Evolutionary conservation across 2,797 vertebrate genomes (phyloP), one percentile per base, ranked within the genome.

Genomic region (Tauraco hartlaubi): DNA sequence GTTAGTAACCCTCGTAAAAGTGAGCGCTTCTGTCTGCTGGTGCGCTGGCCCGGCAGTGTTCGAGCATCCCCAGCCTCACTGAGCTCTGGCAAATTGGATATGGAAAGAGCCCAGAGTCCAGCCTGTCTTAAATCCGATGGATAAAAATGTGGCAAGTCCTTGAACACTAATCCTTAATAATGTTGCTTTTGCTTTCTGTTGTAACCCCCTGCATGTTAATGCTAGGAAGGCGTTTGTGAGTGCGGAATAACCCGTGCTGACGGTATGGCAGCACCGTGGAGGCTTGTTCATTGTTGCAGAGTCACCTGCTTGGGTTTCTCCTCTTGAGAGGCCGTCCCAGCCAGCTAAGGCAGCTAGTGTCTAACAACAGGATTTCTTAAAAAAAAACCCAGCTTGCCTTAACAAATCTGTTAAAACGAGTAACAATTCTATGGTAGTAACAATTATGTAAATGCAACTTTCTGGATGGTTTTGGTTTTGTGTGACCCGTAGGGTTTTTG

Each of bases 221-320:
- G 52, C 31, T 66, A 59, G 67, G 74, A 31, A 18, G 43, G 66
- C 14, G 7, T 66, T 41, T 43, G 39, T 62, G 51, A 19, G 63
- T 61, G 74, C 0, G 1, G 75, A 41, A 39, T n/a, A 54, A 9
- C 29, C 29, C 3, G 1, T 72, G 72, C 84, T 46, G 46, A 28
- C 1, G 13, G 16, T 37, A 35, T 23, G 56, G 56, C 59, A 29
- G 67, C 1, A 0, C 22, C 3, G 1, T 5, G 39, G 58, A 29
- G 58, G 19, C 16, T 71, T 61, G 29, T 20, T 74, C 61, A 2
- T 41, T 59, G 44, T 52, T 48, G 83, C 28, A 11, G 54, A 55
- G 39, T 68, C 73, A 85, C 55, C 51, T 81, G 35, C 44, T 29
- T 17, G 26, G 37, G 11, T 74, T 89, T 92, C 52, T 74, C 28